Evolutionary conservation across 2,113 vertebrate genomes (phyloP).

Genomic region (Antechinus stuartii): DNA sequence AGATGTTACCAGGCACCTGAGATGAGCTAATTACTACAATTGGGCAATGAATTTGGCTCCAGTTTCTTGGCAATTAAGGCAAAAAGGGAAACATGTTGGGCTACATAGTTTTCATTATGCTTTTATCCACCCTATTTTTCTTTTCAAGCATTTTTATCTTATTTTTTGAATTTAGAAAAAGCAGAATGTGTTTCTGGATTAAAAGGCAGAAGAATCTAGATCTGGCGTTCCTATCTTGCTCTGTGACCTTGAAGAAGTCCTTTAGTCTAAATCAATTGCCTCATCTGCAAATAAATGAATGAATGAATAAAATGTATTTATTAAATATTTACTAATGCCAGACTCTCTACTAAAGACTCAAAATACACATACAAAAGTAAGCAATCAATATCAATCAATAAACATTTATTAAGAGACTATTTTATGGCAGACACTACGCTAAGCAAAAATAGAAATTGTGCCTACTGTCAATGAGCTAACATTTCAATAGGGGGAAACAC

Average conservation of each 20-base stretch:
- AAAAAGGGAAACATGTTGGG: slow-evolving; percentile 75
- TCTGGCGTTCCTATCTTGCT: background rate
- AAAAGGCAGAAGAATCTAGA: background rate
- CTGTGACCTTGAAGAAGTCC: background rate
- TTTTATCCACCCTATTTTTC: background rate
- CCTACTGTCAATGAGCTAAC: background rate
- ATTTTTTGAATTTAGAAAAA: background rate
- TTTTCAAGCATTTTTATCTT: background rate
- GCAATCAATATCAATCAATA: background rate
- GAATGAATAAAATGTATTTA: background rate
- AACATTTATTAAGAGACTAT: background rate
- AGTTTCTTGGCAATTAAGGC: slow-evolving; percentile 72
- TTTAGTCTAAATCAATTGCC: background rate
- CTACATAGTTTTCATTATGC: background rate
- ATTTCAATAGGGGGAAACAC: background rate
- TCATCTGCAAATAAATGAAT: background rate
- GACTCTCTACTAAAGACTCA: background rate
- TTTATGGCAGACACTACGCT: background rate
- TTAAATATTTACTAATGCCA: background rate
- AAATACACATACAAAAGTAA: background rate
- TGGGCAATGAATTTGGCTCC: slow-evolving; percentile 76
- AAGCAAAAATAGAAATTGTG: background rate
- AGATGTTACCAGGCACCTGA: slow-evolving; percentile 78
- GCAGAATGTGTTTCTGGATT: background rate
- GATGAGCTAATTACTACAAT: slow-evolving; percentile 78